Evolutionary conservation across 2,113 vertebrate genomes (phyloP), one percentile per base, ranked within the genome.

Genomic region (Romanogobio albipinnatus): DNA sequence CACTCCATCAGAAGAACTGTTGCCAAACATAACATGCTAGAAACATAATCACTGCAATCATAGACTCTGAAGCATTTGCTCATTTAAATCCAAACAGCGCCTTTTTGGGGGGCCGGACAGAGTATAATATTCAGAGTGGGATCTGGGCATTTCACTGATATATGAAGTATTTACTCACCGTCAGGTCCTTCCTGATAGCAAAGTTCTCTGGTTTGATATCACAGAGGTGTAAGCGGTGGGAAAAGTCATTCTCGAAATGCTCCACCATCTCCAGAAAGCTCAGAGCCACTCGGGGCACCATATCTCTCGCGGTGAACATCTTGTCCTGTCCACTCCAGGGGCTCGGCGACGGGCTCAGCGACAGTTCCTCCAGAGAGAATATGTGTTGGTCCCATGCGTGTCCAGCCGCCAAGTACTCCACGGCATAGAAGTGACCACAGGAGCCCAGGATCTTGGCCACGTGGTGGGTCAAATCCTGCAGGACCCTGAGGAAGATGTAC

Each of bases 201-300:
- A 99, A 99, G 93, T 99, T 99, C 90, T 99, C 98, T 0, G 98
- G 97, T 88, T 99, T 99, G 92, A 99, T 92, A 88, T 99, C 98
- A 1, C 98, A 99, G 64, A 99, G 96, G 91, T 99, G 98, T 68
- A 99, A 96, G 1, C 92, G 95, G 92, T 99, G 96, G 49, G 96
- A 95, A 90, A 99, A 98, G 91, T 98, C 98, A 0, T 95, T 90
- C 85, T 99, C 97, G 73, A 99, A 99, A 88, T 98, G 98, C 87
- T 92, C 92, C 59, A 97, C 96, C 97, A 99, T 96, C 91, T 99
- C 96, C 90, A 99, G 91, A 90, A 99, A 99, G 90, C 98, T 99
- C 85, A 98, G 95, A 0, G 98, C 98, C 33, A 99, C 96, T 86
- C 92, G 93, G 45, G 92, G 91, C 47, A 94, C 92, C 91, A 89